These are phyloP conservation scores for Desmophyllum pertusum DNA, from an alignment of 92 coral and sea anemone genomes.

Conservation along the genomic window DNA sequence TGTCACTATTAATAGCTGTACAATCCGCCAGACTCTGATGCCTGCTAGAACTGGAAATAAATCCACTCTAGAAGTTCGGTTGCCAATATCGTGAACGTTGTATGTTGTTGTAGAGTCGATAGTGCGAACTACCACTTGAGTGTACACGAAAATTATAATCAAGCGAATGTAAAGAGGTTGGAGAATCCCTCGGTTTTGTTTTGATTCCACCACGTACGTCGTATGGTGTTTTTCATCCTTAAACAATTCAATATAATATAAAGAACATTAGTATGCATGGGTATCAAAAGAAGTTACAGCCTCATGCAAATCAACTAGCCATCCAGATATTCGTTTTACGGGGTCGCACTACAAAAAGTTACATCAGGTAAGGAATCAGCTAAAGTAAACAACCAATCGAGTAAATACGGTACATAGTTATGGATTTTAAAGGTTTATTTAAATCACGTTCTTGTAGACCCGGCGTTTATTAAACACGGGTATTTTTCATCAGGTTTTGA, in stretches of 20 bases:
- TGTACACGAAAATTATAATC: constrained; percentile 76
- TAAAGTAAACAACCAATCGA: no score
- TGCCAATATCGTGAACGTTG: constrained; percentile 29
- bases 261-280: background rate
- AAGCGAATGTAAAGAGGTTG: constrained; percentile 72
- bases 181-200: constrained; percentile 15
- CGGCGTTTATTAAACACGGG: no score
- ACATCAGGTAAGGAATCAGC: no score
- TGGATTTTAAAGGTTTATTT: no score
- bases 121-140: constrained; percentile 79
- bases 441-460: no score
- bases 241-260: background rate
- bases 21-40: constrained; percentile 72
- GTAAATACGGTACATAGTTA: no score
- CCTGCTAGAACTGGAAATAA: constrained; percentile 43
- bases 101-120: constrained; percentile 58
- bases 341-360: no score
- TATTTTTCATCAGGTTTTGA: no score
- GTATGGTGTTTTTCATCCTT: constrained; percentile 31
- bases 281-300: background rate
- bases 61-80: constrained; percentile 18
- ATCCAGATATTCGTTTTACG: no score
- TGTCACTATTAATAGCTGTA: constrained; percentile 61
- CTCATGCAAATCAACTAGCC: no score
- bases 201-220: background rate